Conservation (phyloP, 2,888 invertebrate species). For the Alloplasta piceator region DNA sequence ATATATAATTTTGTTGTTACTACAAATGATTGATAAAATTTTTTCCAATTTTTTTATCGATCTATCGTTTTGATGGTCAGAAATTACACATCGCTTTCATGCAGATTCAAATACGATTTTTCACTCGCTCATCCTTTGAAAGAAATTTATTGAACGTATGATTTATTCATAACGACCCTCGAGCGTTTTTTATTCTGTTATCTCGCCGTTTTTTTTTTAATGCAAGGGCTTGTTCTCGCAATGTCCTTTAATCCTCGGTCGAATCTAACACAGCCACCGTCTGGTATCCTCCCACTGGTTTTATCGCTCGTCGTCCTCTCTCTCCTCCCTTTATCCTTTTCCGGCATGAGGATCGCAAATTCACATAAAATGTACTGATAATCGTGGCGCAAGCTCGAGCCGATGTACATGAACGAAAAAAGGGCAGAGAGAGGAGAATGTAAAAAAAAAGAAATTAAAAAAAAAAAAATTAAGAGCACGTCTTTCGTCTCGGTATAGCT, state of each 20-base stretch:
- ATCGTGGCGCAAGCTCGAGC: conserved; percentile 27
- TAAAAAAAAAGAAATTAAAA: conserved; percentile 15
- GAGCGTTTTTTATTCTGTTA: not conserved
- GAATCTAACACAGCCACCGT: conserved; percentile 34
- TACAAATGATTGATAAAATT: too few species aligned
- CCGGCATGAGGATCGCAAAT: conserved; percentile 38
- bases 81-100: too few species aligned
- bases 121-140: too few species aligned
- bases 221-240: conserved; percentile 7
- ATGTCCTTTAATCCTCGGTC: conserved; percentile 29
- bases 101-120: too few species aligned
- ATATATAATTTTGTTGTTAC: too few species aligned
- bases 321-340: not conserved
- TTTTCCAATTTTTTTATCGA: too few species aligned
- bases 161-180: conserved; percentile 18
- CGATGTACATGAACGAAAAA: conserved; percentile 4
- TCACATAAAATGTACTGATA: conserved; percentile 54
- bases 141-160: not conserved
- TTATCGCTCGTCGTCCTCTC: conserved; percentile 10
- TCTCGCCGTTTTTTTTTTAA: conserved; percentile 27
- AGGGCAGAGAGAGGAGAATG: conserved; percentile 20
- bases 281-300: not conserved
- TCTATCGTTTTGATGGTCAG: too few species aligned
- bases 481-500: conserved; percentile 22
- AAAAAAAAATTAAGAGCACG: conserved; percentile 1